phyloP scores from a whole-genome alignment of 2,113 vertebrate genomes.

The Ammodytes dubius region DNA sequence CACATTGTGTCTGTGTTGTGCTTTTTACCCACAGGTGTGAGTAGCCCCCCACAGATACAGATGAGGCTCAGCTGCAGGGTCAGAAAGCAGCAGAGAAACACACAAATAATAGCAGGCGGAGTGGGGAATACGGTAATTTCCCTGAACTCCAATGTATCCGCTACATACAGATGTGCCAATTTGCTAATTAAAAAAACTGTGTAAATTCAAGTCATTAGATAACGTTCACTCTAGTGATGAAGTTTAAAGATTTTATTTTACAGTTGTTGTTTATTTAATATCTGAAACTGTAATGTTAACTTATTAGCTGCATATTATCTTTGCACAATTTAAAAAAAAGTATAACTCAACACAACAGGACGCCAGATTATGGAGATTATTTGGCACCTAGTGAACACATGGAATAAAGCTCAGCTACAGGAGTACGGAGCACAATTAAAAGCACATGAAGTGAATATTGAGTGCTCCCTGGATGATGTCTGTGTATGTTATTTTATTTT shows the following conservation, averaged over 20 bases:
- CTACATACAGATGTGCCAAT: conserved; percentile 59
- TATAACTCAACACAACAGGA: neutral
- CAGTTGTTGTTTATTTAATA: neutral
- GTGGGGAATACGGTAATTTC: conserved; percentile 60
- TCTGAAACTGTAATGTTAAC: neutral
- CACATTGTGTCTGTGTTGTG: conserved; percentile 23
- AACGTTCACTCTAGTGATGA: neutral
- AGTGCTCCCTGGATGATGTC: neutral
- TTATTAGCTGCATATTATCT: neutral
- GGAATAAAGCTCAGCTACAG: neutral
- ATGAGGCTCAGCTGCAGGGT: conserved; percentile 75
- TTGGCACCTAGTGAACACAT: neutral
- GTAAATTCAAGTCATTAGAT: conserved; percentile 16
- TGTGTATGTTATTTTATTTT: neutral
- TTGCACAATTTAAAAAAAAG: neutral
- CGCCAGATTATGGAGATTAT: too few species aligned
- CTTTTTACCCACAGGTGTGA: conserved; percentile 64
- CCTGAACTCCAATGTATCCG: conserved; percentile 27
- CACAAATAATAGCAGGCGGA: conserved; percentile 60
- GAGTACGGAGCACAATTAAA: neutral
- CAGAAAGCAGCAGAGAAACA: conserved; percentile 51
- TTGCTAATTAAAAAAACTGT: conserved; percentile 32
- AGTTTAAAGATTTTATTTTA: neutral
- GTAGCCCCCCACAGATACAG: conserved; percentile 49
- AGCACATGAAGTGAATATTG: neutral